phyloP scores from a whole-genome alignment of 2,797 vertebrate species.

The Xiphorhynchus erythropygius region DNA sequence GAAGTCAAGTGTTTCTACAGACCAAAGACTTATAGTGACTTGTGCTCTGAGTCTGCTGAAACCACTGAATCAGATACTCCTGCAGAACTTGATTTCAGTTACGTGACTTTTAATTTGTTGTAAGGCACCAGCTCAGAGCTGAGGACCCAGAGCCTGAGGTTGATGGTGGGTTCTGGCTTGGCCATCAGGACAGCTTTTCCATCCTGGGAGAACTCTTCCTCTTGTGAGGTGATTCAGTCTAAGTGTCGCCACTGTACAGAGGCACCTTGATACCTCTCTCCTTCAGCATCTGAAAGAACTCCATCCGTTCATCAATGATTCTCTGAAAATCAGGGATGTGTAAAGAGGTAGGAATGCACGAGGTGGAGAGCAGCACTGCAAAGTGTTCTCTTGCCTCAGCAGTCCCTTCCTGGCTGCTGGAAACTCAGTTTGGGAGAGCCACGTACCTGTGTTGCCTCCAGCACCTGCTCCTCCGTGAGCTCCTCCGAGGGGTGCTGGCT shows the following conservation, averaged over 20 bases:
- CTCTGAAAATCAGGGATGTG: constrained; percentile 32
- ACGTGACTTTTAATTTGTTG: not conserved
- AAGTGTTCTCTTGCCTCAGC: not conserved
- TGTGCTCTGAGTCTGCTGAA: not conserved
- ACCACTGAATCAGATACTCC: not conserved
- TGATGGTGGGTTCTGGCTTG: no score
- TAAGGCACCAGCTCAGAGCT: not conserved
- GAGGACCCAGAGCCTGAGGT: not conserved
- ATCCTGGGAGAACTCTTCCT: not conserved
- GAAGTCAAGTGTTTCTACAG: not conserved
- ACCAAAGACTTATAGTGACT: not conserved
- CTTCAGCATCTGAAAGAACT: constrained; percentile 63
- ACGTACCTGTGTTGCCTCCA: constrained; percentile 74
- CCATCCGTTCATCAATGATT: constrained; percentile 59
- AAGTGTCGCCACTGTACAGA: not conserved
- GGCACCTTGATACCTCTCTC: constrained; percentile 53
- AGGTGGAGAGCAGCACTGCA: not conserved
- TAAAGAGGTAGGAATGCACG: not conserved
- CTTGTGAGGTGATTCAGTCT: rapidly evolving
- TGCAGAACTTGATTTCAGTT: not conserved
- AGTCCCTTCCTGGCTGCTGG: not conserved
- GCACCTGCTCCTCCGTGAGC: constrained; percentile 57
- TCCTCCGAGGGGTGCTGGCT: not conserved
- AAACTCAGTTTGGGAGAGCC: not conserved
- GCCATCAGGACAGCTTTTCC: not conserved